Conservation (phyloP, 2,888 invertebrate species). For the Rhabditophanes sp. region DNA sequence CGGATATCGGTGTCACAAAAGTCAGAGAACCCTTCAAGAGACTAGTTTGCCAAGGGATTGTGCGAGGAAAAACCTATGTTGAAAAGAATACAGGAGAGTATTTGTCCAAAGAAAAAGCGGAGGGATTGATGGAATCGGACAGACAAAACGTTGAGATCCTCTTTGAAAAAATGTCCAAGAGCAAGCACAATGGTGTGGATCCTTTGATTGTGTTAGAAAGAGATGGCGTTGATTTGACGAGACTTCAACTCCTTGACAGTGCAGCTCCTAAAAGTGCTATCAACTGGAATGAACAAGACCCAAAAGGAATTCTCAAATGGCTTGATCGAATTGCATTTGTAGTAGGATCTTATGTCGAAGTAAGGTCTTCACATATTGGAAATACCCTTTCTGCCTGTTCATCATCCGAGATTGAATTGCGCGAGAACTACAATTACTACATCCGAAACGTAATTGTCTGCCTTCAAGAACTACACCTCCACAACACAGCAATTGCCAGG, state of each 20-base stretch:
- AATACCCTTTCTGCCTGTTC: background rate
- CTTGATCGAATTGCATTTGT: conserved; percentile 25
- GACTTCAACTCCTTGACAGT: conserved; percentile 71
- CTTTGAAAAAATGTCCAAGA: conserved; percentile 99
- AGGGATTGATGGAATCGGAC: conserved; percentile 1
- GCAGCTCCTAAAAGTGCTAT: conserved; percentile 74
- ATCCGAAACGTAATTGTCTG: conserved; percentile 30
- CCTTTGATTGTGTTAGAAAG: conserved; percentile 53
- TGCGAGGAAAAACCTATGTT: conserved; percentile 67
- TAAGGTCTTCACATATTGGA: conserved; percentile 6
- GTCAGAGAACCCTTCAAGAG: conserved; percentile 73
- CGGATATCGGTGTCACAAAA: conserved; percentile 60
- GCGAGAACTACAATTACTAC: conserved; percentile 30
- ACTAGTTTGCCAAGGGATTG: conserved; percentile 83
- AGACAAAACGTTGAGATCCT: conserved; percentile 52
- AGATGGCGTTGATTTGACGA: conserved; percentile 74
- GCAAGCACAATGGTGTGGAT: conserved; percentile 69
- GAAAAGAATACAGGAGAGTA: conserved; percentile 64
- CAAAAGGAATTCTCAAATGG: conserved; percentile 26
- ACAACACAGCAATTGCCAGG: conserved; percentile 31
- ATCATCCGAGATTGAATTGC: conserved; percentile 14
- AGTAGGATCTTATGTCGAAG: conserved; percentile 19
- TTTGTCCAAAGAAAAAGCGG: conserved; percentile 54
- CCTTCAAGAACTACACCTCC: conserved; percentile 31
- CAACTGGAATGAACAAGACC: conserved; percentile 63